Evolutionary conservation across 2,113 vertebrate genomes (phyloP).

Genomic region (Nothoprocta pentlandii): DNA sequence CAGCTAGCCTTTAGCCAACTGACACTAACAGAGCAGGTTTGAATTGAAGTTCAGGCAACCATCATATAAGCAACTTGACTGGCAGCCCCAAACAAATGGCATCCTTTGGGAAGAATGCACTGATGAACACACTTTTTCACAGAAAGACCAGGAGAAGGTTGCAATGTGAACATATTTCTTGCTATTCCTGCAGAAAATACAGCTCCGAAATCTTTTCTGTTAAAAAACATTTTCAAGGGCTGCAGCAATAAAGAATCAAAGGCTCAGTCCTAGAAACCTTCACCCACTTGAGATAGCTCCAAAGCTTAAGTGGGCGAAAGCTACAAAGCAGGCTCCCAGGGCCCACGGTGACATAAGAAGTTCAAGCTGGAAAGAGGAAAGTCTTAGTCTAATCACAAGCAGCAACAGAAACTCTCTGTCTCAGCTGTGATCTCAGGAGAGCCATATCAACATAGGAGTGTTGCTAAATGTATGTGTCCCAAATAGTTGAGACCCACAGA

Average conservation of each 20-base stretch:
- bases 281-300: neutral
- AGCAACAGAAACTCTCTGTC: conserved; percentile 38
- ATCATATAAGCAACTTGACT: neutral
- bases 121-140: neutral
- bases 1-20: neutral
- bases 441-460: conserved; percentile 7
- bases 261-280: neutral
- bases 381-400: conserved; percentile 10
- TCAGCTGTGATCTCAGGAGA: conserved; percentile 55
- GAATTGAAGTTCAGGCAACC: neutral
- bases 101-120: neutral
- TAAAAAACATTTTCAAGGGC: neutral
- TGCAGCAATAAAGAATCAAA: neutral
- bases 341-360: neutral
- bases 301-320: neutral
- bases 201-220: neutral
- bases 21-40: neutral
- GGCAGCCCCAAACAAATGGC: neutral
- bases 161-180: neutral
- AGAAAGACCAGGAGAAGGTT: neutral
- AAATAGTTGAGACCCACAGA: conserved; percentile 29
- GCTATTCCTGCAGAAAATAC: neutral
- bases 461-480: conserved; percentile 49
- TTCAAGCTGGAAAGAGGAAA: conserved; percentile 9
- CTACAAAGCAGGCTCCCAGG: neutral